Evolutionary conservation across 2,888 invertebrate species (phyloP).

Genomic region (Dolomedes plantarius): DNA sequence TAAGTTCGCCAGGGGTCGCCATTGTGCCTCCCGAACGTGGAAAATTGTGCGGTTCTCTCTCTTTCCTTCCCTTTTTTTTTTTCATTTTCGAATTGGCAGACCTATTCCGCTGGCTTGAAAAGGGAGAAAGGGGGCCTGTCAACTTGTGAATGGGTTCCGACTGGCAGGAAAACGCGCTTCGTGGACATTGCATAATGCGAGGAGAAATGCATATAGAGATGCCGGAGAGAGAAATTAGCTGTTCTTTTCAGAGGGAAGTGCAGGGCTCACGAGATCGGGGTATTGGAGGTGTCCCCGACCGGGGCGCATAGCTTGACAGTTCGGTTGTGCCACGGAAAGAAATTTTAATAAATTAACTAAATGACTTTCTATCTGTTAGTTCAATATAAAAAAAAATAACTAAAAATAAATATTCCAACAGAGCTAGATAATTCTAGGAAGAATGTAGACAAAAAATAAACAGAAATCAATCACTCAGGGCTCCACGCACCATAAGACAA

Average conservation of each 20-base stretch:
- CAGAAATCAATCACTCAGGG: no score
- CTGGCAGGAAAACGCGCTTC: neutral
- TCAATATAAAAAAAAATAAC: no score
- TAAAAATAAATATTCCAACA: no score
- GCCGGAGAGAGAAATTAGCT: neutral
- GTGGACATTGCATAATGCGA: neutral
- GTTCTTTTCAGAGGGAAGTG: neutral
- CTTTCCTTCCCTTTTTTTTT: neutral
- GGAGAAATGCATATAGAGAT: neutral
- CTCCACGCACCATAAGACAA: no score
- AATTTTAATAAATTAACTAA: no score
- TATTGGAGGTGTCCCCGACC: no score
- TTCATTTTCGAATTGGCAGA: neutral
- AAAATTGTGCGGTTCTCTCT: slow-evolving; percentile 38
- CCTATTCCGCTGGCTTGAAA: neutral
- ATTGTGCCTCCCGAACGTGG: slow-evolving; percentile 29
- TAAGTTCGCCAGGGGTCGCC: slow-evolving; percentile 49
- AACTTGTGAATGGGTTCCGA: neutral
- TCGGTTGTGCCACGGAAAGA: no score
- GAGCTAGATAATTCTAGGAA: no score
- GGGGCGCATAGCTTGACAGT: no score
- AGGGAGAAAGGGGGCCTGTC: neutral
- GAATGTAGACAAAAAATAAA: no score
- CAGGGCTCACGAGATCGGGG: no score
- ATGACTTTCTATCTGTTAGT: no score